Evolutionary conservation across 2,113 vertebrate species (phyloP).

Genomic region (Pseudolaguvia tuberculata): DNA sequence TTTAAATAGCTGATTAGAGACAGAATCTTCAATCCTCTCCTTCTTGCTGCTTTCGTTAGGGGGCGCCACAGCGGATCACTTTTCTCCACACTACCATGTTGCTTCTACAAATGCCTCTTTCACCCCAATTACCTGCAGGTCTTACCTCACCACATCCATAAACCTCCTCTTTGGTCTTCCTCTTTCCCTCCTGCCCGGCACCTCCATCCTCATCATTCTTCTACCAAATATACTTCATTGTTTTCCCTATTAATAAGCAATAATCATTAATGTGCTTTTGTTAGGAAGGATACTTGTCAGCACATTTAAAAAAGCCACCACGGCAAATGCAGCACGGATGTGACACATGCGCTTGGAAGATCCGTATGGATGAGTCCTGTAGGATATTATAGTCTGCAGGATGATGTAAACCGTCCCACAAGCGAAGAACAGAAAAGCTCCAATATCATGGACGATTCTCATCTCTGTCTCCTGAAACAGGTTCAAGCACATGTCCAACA

Average conservation of each 20-base stretch:
- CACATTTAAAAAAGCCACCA: slow-evolving; percentile 67
- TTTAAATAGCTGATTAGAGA: no score
- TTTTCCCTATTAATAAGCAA: not conserved
- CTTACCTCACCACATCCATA: no score
- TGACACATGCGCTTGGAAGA: slow-evolving; percentile 61
- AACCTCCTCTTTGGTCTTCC: no score
- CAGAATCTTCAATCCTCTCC: no score
- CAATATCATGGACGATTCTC: slow-evolving; percentile 72
- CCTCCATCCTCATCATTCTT: no score
- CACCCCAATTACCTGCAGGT: no score
- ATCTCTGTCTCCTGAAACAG: slow-evolving; percentile 74
- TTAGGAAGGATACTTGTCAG: slow-evolving; percentile 88
- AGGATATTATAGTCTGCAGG: slow-evolving; percentile 78
- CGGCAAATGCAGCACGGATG: slow-evolving; percentile 65
- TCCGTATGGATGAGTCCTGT: slow-evolving; percentile 66
- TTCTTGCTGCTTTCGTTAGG: no score
- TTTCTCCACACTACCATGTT: no score
- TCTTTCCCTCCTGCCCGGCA: no score
- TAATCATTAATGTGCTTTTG: not conserved
- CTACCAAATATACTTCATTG: not conserved
- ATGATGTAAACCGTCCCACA: slow-evolving; percentile 73
- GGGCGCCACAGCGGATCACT: no score
- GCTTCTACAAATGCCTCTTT: no score
- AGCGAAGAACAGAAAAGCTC: slow-evolving; percentile 81
- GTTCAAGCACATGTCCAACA: not conserved